Conservation (phyloP, 2,113 vertebrate genomes). For the Charina bottae region DNA sequence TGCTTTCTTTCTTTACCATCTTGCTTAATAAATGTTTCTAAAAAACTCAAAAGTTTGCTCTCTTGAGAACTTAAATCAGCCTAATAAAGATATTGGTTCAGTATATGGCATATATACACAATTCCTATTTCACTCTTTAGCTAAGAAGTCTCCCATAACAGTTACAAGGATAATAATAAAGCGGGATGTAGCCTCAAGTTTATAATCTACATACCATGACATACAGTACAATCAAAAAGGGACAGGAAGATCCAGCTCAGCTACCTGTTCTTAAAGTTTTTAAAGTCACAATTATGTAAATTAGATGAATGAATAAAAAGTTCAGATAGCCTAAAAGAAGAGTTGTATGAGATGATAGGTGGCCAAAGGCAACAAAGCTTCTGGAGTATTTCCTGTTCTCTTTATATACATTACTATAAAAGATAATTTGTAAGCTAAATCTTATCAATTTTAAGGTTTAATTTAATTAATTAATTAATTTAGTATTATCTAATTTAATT, state of each 20-base stretch:
- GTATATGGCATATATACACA: too few relatives aligned
- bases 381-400: background rate
- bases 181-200: too few relatives aligned
- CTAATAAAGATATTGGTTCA: too few relatives aligned
- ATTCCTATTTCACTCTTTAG: too few relatives aligned
- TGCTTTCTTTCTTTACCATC: background rate
- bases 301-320: background rate
- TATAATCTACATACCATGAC: too few relatives aligned
- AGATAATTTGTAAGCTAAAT: background rate
- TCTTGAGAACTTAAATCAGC: too few relatives aligned
- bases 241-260: background rate
- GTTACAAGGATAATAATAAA: too few relatives aligned
- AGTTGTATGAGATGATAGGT: background rate
- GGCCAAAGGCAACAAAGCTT: background rate
- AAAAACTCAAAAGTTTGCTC: background rate
- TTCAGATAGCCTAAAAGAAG: background rate
- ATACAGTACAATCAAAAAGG: background rate
- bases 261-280: background rate
- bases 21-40: background rate
- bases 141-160: too few relatives aligned
- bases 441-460: background rate
- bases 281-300: background rate
- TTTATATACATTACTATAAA: background rate
- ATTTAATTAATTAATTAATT: slow-evolving; percentile 2
- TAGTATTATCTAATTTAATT: too few relatives aligned